Evolutionary conservation across 1,140 invertebrate genomes (phyloP), one percentile per base, ranked within the genome.

Genomic region (Drosophila parabipectinata): DNA sequence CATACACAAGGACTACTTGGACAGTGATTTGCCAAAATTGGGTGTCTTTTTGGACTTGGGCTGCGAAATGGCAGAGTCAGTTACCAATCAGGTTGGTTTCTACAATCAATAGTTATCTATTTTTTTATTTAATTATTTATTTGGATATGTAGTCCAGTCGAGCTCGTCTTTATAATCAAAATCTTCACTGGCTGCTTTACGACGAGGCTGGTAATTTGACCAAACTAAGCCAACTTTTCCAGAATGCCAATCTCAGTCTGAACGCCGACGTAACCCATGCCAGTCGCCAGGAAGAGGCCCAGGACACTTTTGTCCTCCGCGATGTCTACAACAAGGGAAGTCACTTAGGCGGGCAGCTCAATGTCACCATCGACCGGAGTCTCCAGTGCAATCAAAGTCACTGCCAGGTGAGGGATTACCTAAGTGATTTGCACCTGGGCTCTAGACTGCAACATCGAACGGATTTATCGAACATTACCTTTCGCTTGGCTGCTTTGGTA

Each of bases 291-390:
- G 30, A 26, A 2, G 34, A 48, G 37, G 26, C 26, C 5, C 26
- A 28, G 26, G 32, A 67, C 4, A 2, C 54, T 2, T 89, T 74
- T 26, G 64, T 63, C 1, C 61, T 85, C 10, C 79, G 82, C 10
- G 90, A 91, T 85, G 79, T 91, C 7, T 91, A 91, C 52, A 91
- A 90, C 15, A 81, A 78, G 10, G 90, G 90, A n/a, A 80, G 77
- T 8, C 68, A 81, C 44, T 34, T 90, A 48, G 90, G 90, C 9
- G 90, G 90, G 0, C 12, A 61, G 18, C 45, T 91, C 0, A 91
- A 91, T 52, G 63, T 91, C 34, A 91, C 90, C 4, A 30, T 81
- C 1, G 89, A 91, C 72, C 85, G 72, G 54, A 77, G 72, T 62
- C 24, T 91, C 3, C 28, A 37, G 5, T 91, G 90, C 56, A 75